Percentiles rank a stretch among this genome's conserved stretches.
Conservation (phyloP, 2,797 vertebrate species). For the Catostomus latipinnis region DNA sequence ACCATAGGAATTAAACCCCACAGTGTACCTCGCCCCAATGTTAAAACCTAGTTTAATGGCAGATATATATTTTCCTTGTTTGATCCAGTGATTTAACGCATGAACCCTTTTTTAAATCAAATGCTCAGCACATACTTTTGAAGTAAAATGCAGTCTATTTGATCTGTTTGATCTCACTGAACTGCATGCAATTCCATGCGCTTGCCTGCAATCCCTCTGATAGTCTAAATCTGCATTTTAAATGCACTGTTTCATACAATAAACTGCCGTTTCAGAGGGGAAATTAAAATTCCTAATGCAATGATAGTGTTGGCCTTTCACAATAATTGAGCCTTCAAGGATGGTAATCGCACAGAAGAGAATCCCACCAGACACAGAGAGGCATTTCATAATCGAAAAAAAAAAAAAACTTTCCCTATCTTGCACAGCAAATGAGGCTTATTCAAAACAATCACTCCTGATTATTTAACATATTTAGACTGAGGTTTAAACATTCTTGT, state of each 20-base stretch:
- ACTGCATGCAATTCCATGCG: constrained; percentile 49
- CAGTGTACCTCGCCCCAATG: neutral
- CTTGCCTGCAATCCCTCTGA: constrained; percentile 48
- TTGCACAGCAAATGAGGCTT: constrained; percentile 34
- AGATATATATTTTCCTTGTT: neutral
- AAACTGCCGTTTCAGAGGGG: constrained; percentile 68
- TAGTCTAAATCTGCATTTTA: constrained; percentile 71
- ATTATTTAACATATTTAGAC: constrained; percentile 29
- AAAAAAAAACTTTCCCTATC: neutral
- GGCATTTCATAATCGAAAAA: constrained; percentile 43
- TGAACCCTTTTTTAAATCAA: neutral
- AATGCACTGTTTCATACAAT: constrained; percentile 66
- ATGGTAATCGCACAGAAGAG: constrained; percentile 57
- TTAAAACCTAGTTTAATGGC: neutral
- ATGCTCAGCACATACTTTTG: constrained; percentile 50
- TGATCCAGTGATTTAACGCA: too few species aligned
- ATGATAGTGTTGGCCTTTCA: constrained; percentile 69
- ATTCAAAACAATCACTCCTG: constrained; percentile 23
- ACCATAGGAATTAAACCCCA: too few species aligned
- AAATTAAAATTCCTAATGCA: constrained; percentile 70
- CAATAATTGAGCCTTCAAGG: constrained; percentile 71
- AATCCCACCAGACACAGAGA: constrained; percentile 54
- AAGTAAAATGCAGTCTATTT: constrained; percentile 56
- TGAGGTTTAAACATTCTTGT: neutral
- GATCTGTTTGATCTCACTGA: too few species aligned